Evolutionary conservation across 2,113 vertebrate genomes (phyloP), one percentile per base, ranked within the genome.

Genomic region (Marmota flaviventris): DNA sequence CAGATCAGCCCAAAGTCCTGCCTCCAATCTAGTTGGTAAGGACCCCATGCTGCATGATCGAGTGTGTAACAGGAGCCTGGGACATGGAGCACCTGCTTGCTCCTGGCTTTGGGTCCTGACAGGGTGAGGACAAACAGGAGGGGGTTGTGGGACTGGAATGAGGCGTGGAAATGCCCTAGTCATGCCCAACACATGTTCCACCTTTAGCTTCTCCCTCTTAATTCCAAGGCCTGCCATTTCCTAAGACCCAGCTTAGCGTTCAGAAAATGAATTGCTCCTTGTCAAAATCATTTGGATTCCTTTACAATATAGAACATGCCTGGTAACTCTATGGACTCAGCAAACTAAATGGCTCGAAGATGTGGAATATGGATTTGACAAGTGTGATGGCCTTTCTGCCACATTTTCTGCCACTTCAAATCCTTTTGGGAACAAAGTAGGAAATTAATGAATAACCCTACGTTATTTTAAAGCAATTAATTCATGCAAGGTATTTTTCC

Each of bases 241-340:
- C 95, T 96, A 97, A 97, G 70, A 98, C 88, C 96, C 0, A 2
- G 0, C 94, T 97, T 97, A 98, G 90, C 97, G 97, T 95, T 97
- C 93, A 89, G 96, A 97, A 98, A 98, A 90, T 84, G 72, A 97
- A 53, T 97, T 96, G 83, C 94, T 97, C 79, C 85, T 95, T 97
- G 97, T 98, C 85, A 96, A 92, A 97, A 96, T 92, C 83, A 91
- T 97, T 96, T 84, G 79, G 45, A 97, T 79, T 85, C 65, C 39
- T 94, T 92, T 76, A 61, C 34, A 85, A 45, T 42, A 42, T 37
- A 51, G 37, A 85, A 73, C 8, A 13, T 32, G 89, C 81, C 61
- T 77, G 22, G 51, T 77, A 78, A 32, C 70, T 90, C 76, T 48
- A 58, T 20, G 24, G 79, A 82, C 39, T 93, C 83, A 67, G 72